phyloP scores from a whole-genome alignment of 1,140 invertebrate genomes.

The Atta cephalotes region DNA sequence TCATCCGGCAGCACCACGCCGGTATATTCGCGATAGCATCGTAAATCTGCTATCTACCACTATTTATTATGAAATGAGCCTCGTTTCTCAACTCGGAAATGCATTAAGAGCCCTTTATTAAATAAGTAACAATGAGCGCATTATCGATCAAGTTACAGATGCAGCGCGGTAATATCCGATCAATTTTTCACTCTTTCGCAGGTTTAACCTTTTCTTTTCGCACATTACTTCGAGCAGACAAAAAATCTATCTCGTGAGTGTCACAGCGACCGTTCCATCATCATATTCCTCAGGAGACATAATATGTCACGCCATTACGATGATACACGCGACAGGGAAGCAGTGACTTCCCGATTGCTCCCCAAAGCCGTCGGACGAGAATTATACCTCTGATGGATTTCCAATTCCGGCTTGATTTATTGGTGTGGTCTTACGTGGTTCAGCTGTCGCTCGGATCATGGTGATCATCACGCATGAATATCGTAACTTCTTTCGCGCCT shows the following conservation, averaged over 20 bases:
- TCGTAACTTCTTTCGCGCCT: constrained; percentile 63
- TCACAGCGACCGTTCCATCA: constrained; percentile 34
- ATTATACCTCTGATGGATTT: constrained; percentile 71
- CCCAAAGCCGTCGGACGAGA: constrained; percentile 62
- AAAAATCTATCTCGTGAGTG: constrained; percentile 12
- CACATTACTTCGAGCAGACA: background rate
- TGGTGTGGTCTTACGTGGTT: constrained; percentile 52
- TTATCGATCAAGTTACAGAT: constrained; percentile 28
- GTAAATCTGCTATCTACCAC: constrained; percentile 44
- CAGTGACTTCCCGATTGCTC: constrained; percentile 19
- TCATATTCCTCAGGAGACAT: background rate
- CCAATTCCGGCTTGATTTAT: constrained; percentile 75
- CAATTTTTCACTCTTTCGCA: constrained; percentile 14
- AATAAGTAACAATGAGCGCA: constrained; percentile 21
- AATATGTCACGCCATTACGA: constrained; percentile 31
- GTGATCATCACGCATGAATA: constrained; percentile 70
- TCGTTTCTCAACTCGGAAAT: constrained; percentile 21
- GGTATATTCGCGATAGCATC: constrained; percentile 29
- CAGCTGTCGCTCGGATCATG: constrained; percentile 46
- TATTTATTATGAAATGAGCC: constrained; percentile 49
- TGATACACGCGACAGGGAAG: constrained; percentile 27
- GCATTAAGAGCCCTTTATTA: constrained; percentile 36
- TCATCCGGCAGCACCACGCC: constrained; percentile 11
- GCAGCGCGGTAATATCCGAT: constrained; percentile 13
- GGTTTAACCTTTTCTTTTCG: background rate